Percentiles rank a stretch among this genome's conserved stretches.
These are phyloP conservation scores for Diorhabda sublineata DNA, from an alignment of 1,140 invertebrate genomes.

Conservation along the genomic window DNA sequence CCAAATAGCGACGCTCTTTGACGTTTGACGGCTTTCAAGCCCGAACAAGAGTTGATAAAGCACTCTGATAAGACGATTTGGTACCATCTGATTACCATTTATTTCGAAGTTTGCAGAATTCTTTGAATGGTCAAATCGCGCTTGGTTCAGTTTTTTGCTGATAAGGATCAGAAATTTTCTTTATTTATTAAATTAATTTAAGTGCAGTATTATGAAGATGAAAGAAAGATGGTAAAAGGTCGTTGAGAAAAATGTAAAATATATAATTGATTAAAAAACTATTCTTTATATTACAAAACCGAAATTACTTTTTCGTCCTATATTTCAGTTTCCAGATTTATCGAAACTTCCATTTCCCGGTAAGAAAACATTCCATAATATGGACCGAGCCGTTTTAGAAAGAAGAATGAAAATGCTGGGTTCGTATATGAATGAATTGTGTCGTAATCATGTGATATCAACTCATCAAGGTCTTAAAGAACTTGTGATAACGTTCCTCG, in stretches of 20 bases:
- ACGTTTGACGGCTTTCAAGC: too few relatives aligned
- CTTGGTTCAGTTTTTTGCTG: too few relatives aligned
- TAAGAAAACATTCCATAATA: constrained; percentile 93
- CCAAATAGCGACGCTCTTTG: too few relatives aligned
- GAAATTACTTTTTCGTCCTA: background rate
- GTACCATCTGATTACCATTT: too few relatives aligned
- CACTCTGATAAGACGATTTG: too few relatives aligned
- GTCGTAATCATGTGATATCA: constrained; percentile 58
- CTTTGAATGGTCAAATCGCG: too few relatives aligned
- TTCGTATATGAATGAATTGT: constrained; percentile 71
- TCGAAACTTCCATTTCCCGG: constrained; percentile 79
- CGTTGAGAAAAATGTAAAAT: too few relatives aligned
- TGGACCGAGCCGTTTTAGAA: constrained; percentile 82
- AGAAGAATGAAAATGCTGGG: constrained; percentile 81
- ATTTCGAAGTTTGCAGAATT: too few relatives aligned
- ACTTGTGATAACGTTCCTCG: constrained; percentile 70
- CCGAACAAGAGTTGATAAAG: too few relatives aligned
- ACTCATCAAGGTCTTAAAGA: constrained; percentile 63
- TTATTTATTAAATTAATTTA: background rate
- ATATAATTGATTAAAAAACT: too few relatives aligned
- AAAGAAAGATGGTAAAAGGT: too few relatives aligned
- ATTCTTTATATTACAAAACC: too few relatives aligned
- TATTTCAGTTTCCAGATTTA: constrained; percentile 71
- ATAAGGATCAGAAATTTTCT: background rate
- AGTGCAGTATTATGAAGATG: background rate